Base-by-base conservation (phyloP, 2,888 invertebrate genomes). In the Hipparchia semele region DNA sequence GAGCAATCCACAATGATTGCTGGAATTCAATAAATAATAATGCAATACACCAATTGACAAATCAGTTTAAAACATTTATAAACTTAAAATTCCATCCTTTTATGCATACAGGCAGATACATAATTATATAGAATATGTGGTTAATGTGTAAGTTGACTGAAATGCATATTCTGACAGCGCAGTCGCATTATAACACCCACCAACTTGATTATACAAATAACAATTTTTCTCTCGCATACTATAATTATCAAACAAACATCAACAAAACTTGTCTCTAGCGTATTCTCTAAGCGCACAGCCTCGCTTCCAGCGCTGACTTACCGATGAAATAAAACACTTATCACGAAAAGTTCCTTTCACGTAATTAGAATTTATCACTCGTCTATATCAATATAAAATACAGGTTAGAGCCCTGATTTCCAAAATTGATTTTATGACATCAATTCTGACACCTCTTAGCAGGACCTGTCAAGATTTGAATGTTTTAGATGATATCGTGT, bases 171-270 rank as follows among this genome's bases (percentile, higher is more conserved):
- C 12, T 2, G 51, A 65, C 65, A 65, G 65, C 51, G 65, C 65
- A 65, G 65, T 65, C 53, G 12, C 53, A 65, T 53, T 65, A 12
- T 12, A 23, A 33, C 51, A n/a, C 65, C 65, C 65, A 65, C 12
- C 13, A 23, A 49, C 33, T 65, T 33, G 12, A 65, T 23, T 65
- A 53, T 33, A 53, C 9, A 33, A 12, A n/a, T 64, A 23, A 65
- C 51, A 53, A 65, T 12, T 53, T 53, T 23, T 23, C 65, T 6
- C 51, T 10, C 65, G 6, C 65, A 51, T 7, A 61, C 60, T 33
- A 6, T 23, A 53, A 23, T 53, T 65, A 23, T 58, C 6, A 65
- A 65, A 65, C 53, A 65, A 33, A 65, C 23, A 51, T 23, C 53
- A 65, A 65, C 65, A 53, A 23, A 33, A 53, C 6, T 53, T 2